phyloP scores from a whole-genome alignment of 2,888 invertebrate genomes.

The Hedya salicella region DNA sequence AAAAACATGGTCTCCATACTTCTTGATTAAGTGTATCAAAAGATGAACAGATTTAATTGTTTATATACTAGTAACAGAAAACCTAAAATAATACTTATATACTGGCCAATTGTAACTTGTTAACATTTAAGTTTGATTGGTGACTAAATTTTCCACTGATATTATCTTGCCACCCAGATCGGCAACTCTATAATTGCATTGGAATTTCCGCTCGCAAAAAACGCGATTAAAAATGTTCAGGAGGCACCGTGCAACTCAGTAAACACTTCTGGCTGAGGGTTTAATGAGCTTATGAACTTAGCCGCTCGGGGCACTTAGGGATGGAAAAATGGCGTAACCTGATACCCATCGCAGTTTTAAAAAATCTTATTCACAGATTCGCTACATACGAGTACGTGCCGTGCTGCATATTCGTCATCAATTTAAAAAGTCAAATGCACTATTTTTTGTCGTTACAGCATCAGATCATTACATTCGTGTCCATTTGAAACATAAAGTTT shows the following conservation, averaged over 20 bases:
- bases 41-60: too few relatives aligned
- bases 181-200: not conserved
- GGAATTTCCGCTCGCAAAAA: conserved; percentile 13
- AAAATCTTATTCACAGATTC: not conserved
- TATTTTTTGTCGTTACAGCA: not conserved
- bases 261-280: conserved; percentile 10
- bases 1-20: too few relatives aligned
- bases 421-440: conserved; percentile 14
- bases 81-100: too few relatives aligned
- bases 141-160: too few relatives aligned
- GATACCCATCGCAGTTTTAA: conserved; percentile 2
- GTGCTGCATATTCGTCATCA: conserved; percentile 15
- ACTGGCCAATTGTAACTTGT: too few relatives aligned
- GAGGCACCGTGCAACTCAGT: not conserved
- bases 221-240: conserved; percentile 1
- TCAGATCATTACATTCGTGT: not conserved
- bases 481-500: not conserved
- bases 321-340: conserved; percentile 15
- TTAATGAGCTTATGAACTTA: conserved; percentile 19
- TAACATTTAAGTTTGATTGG: not conserved
- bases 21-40: too few relatives aligned
- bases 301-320: conserved; percentile 10
- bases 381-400: conserved; percentile 6
- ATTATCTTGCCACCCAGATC: too few relatives aligned
- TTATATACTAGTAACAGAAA: too few relatives aligned